Evolutionary conservation across 1,140 invertebrate genomes (phyloP).

Genomic region (Brachionus koreanus): DNA sequence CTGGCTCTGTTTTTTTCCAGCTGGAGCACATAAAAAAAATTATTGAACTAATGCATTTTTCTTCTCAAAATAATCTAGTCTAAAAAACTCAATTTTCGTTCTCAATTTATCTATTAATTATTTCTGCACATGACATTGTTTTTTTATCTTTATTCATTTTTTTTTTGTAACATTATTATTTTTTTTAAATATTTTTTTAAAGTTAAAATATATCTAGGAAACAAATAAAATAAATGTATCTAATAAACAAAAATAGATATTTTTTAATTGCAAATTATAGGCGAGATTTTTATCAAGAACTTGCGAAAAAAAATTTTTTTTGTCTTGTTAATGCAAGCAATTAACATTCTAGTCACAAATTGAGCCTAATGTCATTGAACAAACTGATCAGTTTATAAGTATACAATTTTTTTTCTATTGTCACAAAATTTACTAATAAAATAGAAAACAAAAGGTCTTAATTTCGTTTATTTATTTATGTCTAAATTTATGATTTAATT

Average conservation of each 20-base stretch:
- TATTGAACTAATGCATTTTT: not conserved
- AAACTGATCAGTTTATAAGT: not conserved
- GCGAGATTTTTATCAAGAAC: not conserved
- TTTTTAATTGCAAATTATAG: not conserved
- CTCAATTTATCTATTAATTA: not conserved
- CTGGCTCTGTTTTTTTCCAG: not conserved
- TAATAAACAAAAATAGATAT: not conserved
- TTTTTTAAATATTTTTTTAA: not conserved
- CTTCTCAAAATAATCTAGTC: not conserved
- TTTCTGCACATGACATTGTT: slow-evolving; percentile 11
- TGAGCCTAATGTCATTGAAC: not conserved
- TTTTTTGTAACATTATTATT: slow-evolving; percentile 18
- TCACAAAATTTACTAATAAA: not conserved
- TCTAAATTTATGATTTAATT: not conserved
- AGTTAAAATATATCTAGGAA: not conserved
- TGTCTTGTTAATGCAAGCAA: not conserved
- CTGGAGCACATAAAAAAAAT: not conserved
- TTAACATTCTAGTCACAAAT: not conserved
- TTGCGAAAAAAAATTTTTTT: not conserved
- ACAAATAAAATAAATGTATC: slow-evolving; percentile 11
- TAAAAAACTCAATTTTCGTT: not conserved
- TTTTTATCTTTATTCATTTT: not conserved
- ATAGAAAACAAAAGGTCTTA: not conserved
- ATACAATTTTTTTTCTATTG: not conserved
- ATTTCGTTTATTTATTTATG: not conserved